These are phyloP conservation scores for Euura saliciscinereae DNA, from an alignment of 1,140 invertebrate genomes.

Conservation along the genomic window DNA sequence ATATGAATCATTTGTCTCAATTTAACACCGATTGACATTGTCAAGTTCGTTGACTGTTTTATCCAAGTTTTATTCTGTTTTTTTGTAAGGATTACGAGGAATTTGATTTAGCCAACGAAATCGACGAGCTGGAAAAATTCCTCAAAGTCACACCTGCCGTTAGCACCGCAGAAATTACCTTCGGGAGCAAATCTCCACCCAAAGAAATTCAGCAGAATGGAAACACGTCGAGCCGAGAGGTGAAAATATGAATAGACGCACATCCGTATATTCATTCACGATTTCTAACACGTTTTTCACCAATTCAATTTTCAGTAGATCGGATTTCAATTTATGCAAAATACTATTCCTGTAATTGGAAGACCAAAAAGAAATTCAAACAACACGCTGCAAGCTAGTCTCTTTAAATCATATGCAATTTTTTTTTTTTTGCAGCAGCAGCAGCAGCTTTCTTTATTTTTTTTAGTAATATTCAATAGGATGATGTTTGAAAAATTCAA, in stretches of 20 bases:
- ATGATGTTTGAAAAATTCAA: no score
- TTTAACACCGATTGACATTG: conserved; percentile 7
- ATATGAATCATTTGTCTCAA: conserved; percentile 14
- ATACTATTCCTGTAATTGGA: conserved; percentile 11
- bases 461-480: no score
- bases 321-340: conserved; percentile 16
- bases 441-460: no score
- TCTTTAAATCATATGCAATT: no score
- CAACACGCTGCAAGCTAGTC: no score
- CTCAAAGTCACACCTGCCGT: conserved; percentile 68
- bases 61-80: conserved; percentile 17
- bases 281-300: conserved; percentile 14
- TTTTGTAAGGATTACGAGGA: conserved; percentile 85
- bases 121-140: conserved; percentile 87
- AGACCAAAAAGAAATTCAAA: no score
- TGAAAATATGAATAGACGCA: conserved; percentile 26
- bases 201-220: conserved; percentile 55
- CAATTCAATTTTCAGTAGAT: conserved; percentile 6
- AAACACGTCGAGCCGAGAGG: conserved; percentile 60
- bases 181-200: conserved; percentile 53
- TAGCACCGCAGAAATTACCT: conserved; percentile 54
- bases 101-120: conserved; percentile 91
- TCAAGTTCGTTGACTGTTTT: conserved; percentile 17
- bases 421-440: no score
- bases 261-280: not conserved